phyloP scores from a whole-genome alignment of 2,113 vertebrate species.

The Donacobius atricapilla region DNA sequence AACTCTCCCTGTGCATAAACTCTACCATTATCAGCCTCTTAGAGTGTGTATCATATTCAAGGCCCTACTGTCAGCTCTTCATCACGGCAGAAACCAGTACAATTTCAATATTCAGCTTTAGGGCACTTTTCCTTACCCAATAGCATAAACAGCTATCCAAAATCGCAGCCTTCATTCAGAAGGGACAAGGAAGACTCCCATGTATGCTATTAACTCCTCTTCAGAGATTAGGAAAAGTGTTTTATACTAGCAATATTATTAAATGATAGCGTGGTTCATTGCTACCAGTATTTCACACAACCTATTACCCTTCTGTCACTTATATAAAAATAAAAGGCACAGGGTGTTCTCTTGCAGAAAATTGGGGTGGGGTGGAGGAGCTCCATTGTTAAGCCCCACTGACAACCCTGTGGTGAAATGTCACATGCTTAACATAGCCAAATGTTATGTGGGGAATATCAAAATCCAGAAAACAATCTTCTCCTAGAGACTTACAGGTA shows the following conservation, averaged over 20 bases:
- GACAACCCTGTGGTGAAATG: neutral
- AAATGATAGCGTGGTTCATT: neutral
- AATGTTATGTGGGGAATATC: neutral
- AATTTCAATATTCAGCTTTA: neutral
- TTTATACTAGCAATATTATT: neutral
- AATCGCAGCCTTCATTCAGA: neutral
- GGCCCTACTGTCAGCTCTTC: neutral
- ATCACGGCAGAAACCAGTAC: neutral
- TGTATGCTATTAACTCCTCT: neutral
- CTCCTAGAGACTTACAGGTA: neutral
- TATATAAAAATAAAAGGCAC: neutral
- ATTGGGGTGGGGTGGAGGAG: neutral
- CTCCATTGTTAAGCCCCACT: neutral
- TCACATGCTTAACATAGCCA: neutral
- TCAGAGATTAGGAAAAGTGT: neutral
- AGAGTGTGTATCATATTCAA: accelerated
- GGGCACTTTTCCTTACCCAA: neutral
- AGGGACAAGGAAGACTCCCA: accelerated
- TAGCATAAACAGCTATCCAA: neutral
- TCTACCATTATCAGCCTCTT: neutral
- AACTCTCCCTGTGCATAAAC: neutral
- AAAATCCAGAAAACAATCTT: neutral
- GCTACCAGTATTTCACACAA: neutral
- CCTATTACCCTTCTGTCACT: neutral
- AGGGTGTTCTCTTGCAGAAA: neutral